These are phyloP conservation scores for Lasioglossum calceatum DNA, from an alignment of 2,888 invertebrate genomes.

Conservation along the genomic window DNA sequence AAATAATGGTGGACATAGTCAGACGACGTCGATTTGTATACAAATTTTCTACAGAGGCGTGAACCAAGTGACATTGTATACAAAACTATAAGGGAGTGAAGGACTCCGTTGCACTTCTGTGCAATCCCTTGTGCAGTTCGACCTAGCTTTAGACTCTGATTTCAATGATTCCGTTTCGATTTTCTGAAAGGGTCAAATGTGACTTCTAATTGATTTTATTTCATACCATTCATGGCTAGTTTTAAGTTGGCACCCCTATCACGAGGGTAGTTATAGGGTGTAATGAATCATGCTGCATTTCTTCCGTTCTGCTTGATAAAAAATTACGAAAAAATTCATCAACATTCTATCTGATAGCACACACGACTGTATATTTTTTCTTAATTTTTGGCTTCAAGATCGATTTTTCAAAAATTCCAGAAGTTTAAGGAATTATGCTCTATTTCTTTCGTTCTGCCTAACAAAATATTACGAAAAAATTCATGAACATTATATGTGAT, in stretches of 20 bases:
- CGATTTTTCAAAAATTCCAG: no score
- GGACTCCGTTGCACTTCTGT: neutral
- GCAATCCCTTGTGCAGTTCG: neutral
- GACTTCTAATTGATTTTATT: neutral
- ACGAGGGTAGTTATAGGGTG: neutral
- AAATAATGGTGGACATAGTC: constrained; percentile 12
- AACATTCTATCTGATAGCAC: no score
- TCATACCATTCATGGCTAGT: neutral
- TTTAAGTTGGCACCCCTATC: neutral
- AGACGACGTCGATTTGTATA: neutral
- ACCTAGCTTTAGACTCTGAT: neutral
- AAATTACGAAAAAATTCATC: neutral
- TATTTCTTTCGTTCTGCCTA: no score
- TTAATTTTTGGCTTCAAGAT: no score
- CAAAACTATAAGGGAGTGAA: neutral
- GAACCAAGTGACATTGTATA: neutral
- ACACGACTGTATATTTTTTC: no score
- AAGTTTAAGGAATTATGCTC: no score
- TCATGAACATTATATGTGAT: no score
- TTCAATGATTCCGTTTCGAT: neutral
- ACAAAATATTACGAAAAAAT: no score
- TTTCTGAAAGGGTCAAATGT: neutral
- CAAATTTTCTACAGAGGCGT: neutral
- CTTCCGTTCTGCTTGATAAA: neutral
- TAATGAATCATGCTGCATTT: neutral